These are phyloP conservation scores for Lamellibrachia columna DNA, from an alignment of 2,888 invertebrate genomes.

Conservation along the genomic window DNA sequence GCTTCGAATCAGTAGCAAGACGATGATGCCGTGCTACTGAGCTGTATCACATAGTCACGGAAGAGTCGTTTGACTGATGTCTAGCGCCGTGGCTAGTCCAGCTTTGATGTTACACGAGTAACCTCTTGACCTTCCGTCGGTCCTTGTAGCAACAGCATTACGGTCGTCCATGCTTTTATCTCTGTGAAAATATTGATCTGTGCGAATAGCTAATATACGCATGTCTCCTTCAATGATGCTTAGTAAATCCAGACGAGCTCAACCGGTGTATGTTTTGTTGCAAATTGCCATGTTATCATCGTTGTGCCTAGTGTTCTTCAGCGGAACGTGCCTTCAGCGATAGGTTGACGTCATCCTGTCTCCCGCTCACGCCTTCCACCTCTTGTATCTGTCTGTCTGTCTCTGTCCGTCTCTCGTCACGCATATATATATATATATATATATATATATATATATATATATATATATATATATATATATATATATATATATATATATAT, in stretches of 20 bases:
- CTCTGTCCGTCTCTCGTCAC: not conserved
- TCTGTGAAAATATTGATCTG: conserved; percentile 4
- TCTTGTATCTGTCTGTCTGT: not conserved
- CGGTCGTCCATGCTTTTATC: not conserved
- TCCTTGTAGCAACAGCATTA: not conserved
- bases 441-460: no score
- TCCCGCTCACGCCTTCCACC: not conserved
- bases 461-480: no score
- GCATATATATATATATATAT: no score
- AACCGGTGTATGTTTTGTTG: not conserved
- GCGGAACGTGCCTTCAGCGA: not conserved
- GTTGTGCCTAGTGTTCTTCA: not conserved
- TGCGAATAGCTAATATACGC: not conserved
- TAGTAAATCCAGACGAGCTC: not conserved
- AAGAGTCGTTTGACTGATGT: not conserved
- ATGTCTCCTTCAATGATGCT: not conserved
- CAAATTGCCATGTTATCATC: not conserved
- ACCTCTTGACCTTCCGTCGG: not conserved
- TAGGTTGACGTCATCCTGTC: not conserved
- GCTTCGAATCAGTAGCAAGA: not conserved
- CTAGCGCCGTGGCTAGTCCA: not conserved
- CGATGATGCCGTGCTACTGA: not conserved
- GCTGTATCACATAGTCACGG: not conserved
- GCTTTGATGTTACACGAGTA: not conserved
- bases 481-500: no score